Base-by-base conservation (phyloP, 1,140 invertebrate genomes). In the Bactericera cockerelli region DNA sequence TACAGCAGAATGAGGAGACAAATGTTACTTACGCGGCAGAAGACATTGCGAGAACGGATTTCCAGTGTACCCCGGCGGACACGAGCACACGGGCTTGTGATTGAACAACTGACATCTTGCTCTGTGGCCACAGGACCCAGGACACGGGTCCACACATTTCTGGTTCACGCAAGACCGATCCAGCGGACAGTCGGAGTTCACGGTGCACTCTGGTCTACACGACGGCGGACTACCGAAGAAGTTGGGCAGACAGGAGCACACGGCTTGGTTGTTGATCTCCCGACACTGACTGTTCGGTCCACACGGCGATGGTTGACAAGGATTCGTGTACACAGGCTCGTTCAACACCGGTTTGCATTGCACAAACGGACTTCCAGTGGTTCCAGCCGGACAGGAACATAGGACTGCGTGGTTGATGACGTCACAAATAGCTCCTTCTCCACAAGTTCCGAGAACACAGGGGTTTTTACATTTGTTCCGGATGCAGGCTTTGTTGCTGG, bases 171-270 rank as follows among this genome's bases (percentile, higher is more conserved):
- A n/a, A n/a, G n/a, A n/a, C n/a, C n/a, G n/a, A n/a, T n/a, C n/a
- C n/a, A n/a, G n/a, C n/a, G n/a, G n/a, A n/a, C n/a, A n/a, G n/a
- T n/a, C n/a, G n/a, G n/a, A n/a, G n/a, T n/a, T n/a, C n/a, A n/a
- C n/a, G n/a, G n/a, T n/a, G 72, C 86, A 89, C 68, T 90, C 84
- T 42, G 86, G 84, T 65, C 83, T 76, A 67, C 87, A 90, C n/a
- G 57, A 83, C 64, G 83, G 83, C 26, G 84, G 84, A 62, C 77
- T 79, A 57, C 85, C 84, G 26, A 81, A n/a, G n/a, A n/a, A n/a
- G n/a, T n/a, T n/a, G n/a, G n/a, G n/a, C n/a, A n/a, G n/a, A n/a
- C n/a, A n/a, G n/a, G n/a, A n/a, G n/a, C n/a, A n/a, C n/a, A n/a
- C n/a, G n/a, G n/a, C n/a, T n/a, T n/a, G n/a, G n/a, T n/a, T n/a